Evolutionary conservation across 2,797 vertebrate genomes (phyloP).

Genomic region (Oryzias sinensis): DNA sequence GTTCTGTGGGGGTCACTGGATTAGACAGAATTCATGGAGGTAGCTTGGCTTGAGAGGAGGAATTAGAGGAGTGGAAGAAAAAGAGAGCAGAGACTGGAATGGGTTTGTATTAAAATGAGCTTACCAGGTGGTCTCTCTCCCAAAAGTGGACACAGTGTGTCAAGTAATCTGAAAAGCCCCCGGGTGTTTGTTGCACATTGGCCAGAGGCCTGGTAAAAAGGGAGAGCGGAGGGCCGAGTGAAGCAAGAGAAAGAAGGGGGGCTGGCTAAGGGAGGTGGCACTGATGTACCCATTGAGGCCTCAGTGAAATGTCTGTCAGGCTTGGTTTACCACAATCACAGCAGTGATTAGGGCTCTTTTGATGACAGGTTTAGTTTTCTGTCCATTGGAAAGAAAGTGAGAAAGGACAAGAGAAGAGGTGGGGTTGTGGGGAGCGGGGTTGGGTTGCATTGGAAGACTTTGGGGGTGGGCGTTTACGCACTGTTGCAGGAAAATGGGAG

Average conservation of each 20-base stretch:
- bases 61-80: slow-evolving; percentile 75
- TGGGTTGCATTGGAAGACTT: slow-evolving; percentile 66
- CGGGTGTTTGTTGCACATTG: slow-evolving; percentile 81
- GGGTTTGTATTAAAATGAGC: slow-evolving; percentile 84
- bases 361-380: slow-evolving; percentile 88
- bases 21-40: slow-evolving; percentile 78
- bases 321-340: slow-evolving; percentile 90
- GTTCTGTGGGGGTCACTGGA: slow-evolving; percentile 76
- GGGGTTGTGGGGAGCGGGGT: slow-evolving; percentile 42
- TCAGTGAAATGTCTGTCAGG: slow-evolving; percentile 85
- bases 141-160: slow-evolving; percentile 87
- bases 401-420: slow-evolving; percentile 68
- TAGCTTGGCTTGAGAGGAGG: slow-evolving; percentile 80
- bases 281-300: slow-evolving; percentile 83
- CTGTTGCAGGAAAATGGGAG: slow-evolving; percentile 72
- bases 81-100: slow-evolving; percentile 68
- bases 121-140: slow-evolving; percentile 86
- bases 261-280: slow-evolving; percentile 72
- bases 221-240: slow-evolving; percentile 62
- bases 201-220: slow-evolving; percentile 78
- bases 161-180: slow-evolving; percentile 88
- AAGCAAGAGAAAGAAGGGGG: slow-evolving; percentile 67
- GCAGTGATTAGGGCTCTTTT: slow-evolving; percentile 85
- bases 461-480: slow-evolving; percentile 71
- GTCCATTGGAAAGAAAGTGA: slow-evolving; percentile 82